These are phyloP conservation scores for Echiichthys vipera DNA, from an alignment of 2,797 vertebrate species.

Conservation along the genomic window DNA sequence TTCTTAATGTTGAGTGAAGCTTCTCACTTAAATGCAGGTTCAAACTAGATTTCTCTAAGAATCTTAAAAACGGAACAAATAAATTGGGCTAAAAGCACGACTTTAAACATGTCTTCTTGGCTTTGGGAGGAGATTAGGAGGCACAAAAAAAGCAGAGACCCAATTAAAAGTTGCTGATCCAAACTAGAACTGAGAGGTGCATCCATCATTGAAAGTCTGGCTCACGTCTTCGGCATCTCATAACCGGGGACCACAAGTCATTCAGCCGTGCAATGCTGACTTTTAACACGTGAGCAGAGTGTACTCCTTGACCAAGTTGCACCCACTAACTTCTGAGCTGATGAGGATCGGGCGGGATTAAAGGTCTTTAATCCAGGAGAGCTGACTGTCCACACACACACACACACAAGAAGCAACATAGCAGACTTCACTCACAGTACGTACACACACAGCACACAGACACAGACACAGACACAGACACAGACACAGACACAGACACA, in stretches of 20 bases:
- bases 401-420: slow-evolving; percentile 21
- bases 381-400: slow-evolving; percentile 38
- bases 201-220: slow-evolving; percentile 55
- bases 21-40: not conserved
- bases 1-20: not conserved
- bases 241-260: slow-evolving; percentile 33
- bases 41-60: slow-evolving; percentile 3
- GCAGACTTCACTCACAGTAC: not conserved
- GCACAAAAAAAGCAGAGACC: slow-evolving; percentile 46
- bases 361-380: slow-evolving; percentile 70
- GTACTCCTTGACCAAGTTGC: slow-evolving; percentile 46
- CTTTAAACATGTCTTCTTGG: slow-evolving; percentile 47
- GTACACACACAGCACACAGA: no score
- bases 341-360: slow-evolving; percentile 72
- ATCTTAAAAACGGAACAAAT: slow-evolving; percentile 1
- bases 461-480: not conserved
- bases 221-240: slow-evolving; percentile 30
- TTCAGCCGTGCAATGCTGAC: slow-evolving; percentile 23
- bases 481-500: not conserved
- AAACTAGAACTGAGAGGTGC: slow-evolving; percentile 71
- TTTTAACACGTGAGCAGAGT: slow-evolving; percentile 47
- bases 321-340: slow-evolving; percentile 66
- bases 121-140: slow-evolving; percentile 54
- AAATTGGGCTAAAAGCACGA: slow-evolving; percentile 32
- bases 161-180: slow-evolving; percentile 77